Percentiles rank a stretch among this genome's conserved stretches.
These are phyloP conservation scores for Cryptus viduatorius DNA, from an alignment of 2,888 invertebrate genomes.

Conservation along the genomic window DNA sequence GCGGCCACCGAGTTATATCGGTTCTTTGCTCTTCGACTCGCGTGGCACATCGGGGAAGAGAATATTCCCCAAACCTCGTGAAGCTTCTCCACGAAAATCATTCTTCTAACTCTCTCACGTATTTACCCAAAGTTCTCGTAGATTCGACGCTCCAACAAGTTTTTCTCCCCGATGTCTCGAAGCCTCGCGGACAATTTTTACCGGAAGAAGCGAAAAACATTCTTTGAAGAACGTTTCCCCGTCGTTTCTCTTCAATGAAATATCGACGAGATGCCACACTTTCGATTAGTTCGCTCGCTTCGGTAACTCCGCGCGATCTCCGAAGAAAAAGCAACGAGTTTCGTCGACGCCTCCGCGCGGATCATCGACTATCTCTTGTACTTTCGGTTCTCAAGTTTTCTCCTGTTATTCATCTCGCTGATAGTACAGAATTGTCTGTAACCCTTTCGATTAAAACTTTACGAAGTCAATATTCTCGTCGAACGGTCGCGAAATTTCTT, in stretches of 20 bases:
- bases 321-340: background rate
- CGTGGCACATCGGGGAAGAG: background rate
- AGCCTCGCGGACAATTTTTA: background rate
- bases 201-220: background rate
- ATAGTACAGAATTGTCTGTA: background rate
- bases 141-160: background rate
- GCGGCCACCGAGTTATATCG: background rate
- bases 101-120: background rate
- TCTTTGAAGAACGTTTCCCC: background rate
- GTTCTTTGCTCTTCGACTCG: background rate
- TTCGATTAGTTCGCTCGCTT: conserved; percentile 16
- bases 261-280: conserved; percentile 2
- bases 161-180: background rate
- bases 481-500: background rate
- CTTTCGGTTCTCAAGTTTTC: background rate
- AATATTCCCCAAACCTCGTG: background rate
- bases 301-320: background rate
- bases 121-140: background rate
- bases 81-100: background rate
- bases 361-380: background rate
- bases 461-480: background rate
- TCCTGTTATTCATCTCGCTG: background rate
- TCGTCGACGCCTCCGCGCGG: background rate
- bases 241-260: background rate
- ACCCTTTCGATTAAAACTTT: background rate